Conservation (phyloP, 1,140 invertebrate species). For the Vanessa atalanta region DNA sequence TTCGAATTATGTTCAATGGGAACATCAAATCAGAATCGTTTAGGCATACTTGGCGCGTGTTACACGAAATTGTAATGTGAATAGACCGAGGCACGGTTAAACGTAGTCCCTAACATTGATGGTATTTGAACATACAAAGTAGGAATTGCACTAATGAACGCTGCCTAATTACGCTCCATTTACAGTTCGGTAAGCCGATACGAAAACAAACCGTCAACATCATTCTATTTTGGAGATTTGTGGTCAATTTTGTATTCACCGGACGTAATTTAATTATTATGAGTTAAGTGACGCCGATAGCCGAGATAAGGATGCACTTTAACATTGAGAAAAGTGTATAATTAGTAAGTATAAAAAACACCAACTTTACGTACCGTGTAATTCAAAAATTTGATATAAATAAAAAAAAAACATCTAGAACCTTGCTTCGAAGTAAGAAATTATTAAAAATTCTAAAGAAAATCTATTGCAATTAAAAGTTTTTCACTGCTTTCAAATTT, state of each 20-base stretch:
- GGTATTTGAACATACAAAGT: conserved; percentile 10
- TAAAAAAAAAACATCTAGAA: no score
- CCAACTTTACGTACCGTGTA: no score
- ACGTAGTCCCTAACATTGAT: neutral
- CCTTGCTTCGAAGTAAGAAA: neutral
- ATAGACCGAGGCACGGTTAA: neutral
- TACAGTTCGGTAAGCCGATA: conserved; percentile 11
- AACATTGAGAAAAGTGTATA: neutral
- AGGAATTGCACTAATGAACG: conserved; percentile 7
- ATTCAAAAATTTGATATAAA: neutral
- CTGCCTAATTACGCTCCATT: conserved; percentile 19
- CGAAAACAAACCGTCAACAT: conserved; percentile 16
- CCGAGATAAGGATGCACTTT: neutral
- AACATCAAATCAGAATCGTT: neutral
- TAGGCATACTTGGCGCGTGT: neutral
- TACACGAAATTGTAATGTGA: conserved; percentile 7
- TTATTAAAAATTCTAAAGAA: neutral
- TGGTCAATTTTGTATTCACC: conserved; percentile 9
- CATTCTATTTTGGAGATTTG: conserved; percentile 19
- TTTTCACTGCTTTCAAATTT: conserved; percentile 9
- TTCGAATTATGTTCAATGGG: neutral
- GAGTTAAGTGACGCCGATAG: neutral
- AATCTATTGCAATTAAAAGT: conserved; percentile 17
- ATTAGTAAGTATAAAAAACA: no score
- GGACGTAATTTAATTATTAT: neutral